Percentiles rank a stretch among this genome's conserved stretches.
These are phyloP conservation scores for Xenopus borealis DNA, from an alignment of 2,113 vertebrate species.

Conservation along the genomic window DNA sequence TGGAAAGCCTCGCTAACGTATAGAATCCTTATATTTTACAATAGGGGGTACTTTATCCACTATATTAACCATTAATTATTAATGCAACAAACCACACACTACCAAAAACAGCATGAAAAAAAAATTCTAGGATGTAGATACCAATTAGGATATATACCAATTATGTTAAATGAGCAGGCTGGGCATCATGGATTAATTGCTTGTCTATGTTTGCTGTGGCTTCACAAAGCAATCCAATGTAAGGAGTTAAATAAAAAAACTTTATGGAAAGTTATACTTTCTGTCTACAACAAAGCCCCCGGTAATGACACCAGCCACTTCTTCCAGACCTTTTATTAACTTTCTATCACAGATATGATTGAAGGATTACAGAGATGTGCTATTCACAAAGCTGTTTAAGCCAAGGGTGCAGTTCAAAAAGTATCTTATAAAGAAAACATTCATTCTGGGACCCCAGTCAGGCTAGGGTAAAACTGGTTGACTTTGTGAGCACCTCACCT, in stretches of 20 bases:
- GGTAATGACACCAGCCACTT: neutral
- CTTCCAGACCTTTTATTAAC: constrained; percentile 5
- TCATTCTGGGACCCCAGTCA: neutral
- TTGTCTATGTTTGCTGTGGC: too few species aligned
- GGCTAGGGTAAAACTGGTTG: neutral
- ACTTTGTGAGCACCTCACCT: neutral
- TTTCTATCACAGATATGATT: constrained; percentile 21
- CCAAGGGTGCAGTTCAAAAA: constrained; percentile 10
- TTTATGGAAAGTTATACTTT: constrained; percentile 1
- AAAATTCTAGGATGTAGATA: too few species aligned
- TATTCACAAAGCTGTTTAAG: constrained; percentile 23
- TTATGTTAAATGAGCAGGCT: too few species aligned
- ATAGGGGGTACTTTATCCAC: too few species aligned
- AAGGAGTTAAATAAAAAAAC: neutral
- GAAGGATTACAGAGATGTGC: constrained; percentile 20
- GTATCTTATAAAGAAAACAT: constrained; percentile 9
- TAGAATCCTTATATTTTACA: too few species aligned
- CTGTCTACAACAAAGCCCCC: neutral
- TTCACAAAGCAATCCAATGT: too few species aligned
- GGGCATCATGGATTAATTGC: too few species aligned
- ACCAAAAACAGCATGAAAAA: too few species aligned
- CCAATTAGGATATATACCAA: too few species aligned
- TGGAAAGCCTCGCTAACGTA: too few species aligned
- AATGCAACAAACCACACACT: too few species aligned
- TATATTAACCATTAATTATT: too few species aligned